A percentile compares a stretch with the other conserved stretches of the same genome.
Evolutionary conservation across 2,113 vertebrate genomes (phyloP).

Genomic region (Myotis brandtii): DNA sequence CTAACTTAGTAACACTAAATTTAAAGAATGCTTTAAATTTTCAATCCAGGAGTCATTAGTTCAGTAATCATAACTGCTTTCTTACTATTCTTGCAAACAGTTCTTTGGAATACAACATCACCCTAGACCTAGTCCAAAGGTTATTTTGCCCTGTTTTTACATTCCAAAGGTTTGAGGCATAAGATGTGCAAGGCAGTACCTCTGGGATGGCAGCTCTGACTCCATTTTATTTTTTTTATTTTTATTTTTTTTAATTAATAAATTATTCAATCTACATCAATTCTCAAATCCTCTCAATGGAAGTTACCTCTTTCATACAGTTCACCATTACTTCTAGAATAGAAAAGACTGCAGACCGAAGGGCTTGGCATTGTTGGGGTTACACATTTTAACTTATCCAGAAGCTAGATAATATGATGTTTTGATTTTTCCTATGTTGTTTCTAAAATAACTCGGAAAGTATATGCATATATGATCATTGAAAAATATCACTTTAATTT

Average conservation of each 20-base stretch:
- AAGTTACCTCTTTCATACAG: slow-evolving; percentile 15
- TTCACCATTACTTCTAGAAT: not conserved
- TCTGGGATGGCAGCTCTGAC: too few species aligned
- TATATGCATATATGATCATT: not conserved
- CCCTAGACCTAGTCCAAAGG: too few species aligned
- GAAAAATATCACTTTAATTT: slow-evolving; percentile 73
- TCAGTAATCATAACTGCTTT: too few species aligned
- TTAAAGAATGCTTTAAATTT: not conserved
- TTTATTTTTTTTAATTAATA: too few species aligned
- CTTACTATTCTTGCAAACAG: too few species aligned
- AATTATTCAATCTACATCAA: slow-evolving; percentile 40
- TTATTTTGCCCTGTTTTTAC: too few species aligned
- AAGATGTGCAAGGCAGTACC: too few species aligned
- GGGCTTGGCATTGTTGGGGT: slow-evolving; percentile 1
- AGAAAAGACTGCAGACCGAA: not conserved
- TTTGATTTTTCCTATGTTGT: slow-evolving; percentile 23
- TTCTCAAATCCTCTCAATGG: slow-evolving; percentile 52
- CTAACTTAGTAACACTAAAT: not conserved
- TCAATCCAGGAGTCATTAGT: too few species aligned
- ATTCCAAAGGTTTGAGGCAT: too few species aligned
- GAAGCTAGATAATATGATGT: slow-evolving; percentile 18
- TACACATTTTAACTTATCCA: slow-evolving; percentile 16
- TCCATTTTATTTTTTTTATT: too few species aligned
- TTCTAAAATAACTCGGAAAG: slow-evolving; percentile 56
- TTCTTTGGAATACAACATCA: too few species aligned